A percentile compares a stretch with the other conserved stretches of the same genome.
phyloP scores from a whole-genome alignment of 2,888 invertebrate genomes.

The Spialia ferax region DNA sequence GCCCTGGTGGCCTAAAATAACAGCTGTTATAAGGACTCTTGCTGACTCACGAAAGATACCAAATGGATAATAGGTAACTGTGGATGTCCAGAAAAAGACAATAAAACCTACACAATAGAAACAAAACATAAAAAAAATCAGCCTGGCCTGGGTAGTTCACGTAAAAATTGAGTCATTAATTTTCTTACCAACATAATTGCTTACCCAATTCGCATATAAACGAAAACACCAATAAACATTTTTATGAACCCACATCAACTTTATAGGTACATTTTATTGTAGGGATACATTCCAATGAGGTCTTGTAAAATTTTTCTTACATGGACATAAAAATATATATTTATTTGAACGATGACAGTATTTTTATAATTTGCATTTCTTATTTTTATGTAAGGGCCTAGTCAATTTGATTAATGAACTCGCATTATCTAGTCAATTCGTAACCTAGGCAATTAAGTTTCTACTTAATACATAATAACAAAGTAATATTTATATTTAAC shows the following conservation, averaged over 20 bases:
- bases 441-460: background rate
- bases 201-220: slow-evolving; percentile 11
- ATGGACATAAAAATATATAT: background rate
- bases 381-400: background rate
- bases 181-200: slow-evolving; percentile 5
- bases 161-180: slow-evolving; percentile 13
- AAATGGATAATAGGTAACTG: background rate
- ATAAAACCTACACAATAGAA: slow-evolving; percentile 10
- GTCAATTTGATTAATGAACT: background rate
- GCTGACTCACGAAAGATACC: background rate
- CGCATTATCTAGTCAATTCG: background rate
- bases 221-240: slow-evolving; percentile 26
- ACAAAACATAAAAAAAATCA: background rate
- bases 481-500: no score
- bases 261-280: slow-evolving; percentile 26
- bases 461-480: background rate
- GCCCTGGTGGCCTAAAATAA: background rate
- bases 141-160: background rate
- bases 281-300: slow-evolving; percentile 11
- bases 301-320: slow-evolving; percentile 5
- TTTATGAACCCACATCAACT: slow-evolving; percentile 20
- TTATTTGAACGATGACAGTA: background rate
- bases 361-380: background rate
- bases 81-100: slow-evolving; percentile 6
- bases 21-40: background rate